Percentiles rank a stretch among this genome's conserved stretches.
These are phyloP conservation scores for Augochlorella aurata DNA, from an alignment of 2,888 invertebrate species.

Conservation along the genomic window DNA sequence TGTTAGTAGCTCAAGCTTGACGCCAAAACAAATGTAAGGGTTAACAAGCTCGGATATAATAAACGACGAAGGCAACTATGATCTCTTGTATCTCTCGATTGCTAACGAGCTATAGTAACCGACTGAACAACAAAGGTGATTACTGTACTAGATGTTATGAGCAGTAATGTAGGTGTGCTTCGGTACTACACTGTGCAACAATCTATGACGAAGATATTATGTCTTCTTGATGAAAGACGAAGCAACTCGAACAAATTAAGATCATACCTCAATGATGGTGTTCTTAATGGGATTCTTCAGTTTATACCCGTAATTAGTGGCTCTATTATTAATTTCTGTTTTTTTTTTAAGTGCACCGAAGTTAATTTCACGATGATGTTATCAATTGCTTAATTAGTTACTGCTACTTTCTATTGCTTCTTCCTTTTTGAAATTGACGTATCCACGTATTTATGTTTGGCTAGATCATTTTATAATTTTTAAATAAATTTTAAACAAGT, in stretches of 20 bases:
- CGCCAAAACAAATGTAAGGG: not conserved
- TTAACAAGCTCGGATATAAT: not conserved
- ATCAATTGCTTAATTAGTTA: conserved; percentile 21
- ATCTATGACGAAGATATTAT: conserved; percentile 1
- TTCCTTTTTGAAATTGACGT: not conserved
- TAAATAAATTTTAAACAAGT: too few species aligned
- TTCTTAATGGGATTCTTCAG: not conserved
- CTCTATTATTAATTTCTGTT: conserved; percentile 6
- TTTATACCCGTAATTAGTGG: conserved; percentile 20
- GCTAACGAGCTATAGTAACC: not conserved
- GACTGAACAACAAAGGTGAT: conserved; percentile 4
- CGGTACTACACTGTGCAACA: not conserved
- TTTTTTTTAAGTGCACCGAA: conserved; percentile 9
- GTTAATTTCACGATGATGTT: conserved; percentile 20
- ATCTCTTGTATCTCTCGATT: not conserved
- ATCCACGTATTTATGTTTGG: not conserved
- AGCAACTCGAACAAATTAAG: conserved; percentile 19
- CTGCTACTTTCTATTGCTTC: not conserved
- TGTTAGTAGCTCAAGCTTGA: not conserved
- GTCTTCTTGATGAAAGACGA: not conserved
- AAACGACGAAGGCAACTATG: not conserved
- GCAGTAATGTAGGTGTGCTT: not conserved
- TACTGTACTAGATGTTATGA: not conserved
- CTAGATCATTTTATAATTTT: too few species aligned
- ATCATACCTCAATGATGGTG: conserved; percentile 16